phyloP scores from a whole-genome alignment of 2,888 invertebrate species.

The Apodemia zela region DNA sequence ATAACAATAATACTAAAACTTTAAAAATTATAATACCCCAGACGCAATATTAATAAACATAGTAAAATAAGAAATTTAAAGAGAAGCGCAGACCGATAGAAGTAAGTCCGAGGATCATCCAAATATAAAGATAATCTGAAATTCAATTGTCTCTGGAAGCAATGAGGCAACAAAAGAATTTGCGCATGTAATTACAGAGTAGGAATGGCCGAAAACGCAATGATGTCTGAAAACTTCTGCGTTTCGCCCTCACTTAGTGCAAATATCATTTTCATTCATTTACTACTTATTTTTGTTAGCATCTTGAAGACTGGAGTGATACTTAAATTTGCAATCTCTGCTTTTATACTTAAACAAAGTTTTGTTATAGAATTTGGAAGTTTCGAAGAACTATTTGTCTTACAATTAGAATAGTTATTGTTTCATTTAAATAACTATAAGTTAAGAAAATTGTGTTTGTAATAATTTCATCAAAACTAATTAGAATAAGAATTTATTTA shows the following conservation, averaged over 20 bases:
- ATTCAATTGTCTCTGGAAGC: constrained; percentile 11
- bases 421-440: neutral
- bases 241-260: constrained; percentile 8
- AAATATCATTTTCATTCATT: neutral
- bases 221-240: constrained; percentile 12
- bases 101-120: neutral
- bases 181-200: constrained; percentile 10
- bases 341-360: neutral
- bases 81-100: neutral
- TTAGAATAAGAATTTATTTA: too few relatives aligned
- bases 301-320: neutral
- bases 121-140: constrained; percentile 7
- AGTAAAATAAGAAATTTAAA: neutral
- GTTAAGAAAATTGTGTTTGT: too few relatives aligned
- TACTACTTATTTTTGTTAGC: constrained; percentile 5
- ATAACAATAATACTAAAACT: neutral
- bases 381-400: neutral
- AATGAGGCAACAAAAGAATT: constrained; percentile 11
- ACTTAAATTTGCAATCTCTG: neutral
- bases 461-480: too few relatives aligned
- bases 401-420: neutral
- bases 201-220: constrained; percentile 12
- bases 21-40: constrained; percentile 3
- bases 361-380: neutral
- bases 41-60: constrained; percentile 5